Percentiles rank a stretch among this genome's conserved stretches.
These are phyloP conservation scores for Dascyllus trimaculatus DNA, from an alignment of 2,113 vertebrate genomes.

Conservation along the genomic window DNA sequence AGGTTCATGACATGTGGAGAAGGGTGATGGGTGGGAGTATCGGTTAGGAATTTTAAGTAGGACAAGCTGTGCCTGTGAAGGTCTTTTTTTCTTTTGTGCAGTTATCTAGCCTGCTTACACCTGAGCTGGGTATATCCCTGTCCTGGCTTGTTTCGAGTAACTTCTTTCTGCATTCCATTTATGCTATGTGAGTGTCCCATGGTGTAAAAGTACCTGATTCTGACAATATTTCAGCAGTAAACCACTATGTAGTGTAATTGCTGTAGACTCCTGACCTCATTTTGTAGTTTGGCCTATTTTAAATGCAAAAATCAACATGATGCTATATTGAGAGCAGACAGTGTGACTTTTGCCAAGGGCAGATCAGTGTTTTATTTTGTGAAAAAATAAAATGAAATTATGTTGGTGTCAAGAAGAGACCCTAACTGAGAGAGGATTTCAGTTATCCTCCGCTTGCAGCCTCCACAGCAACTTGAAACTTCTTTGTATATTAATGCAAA, in stretches of 20 bases:
- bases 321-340: not conserved
- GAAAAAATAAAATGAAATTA: not conserved
- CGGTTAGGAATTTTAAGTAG: slow-evolving; percentile 40
- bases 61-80: slow-evolving; percentile 10
- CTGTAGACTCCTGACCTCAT: not conserved
- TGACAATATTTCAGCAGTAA: not conserved
- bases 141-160: slow-evolving; percentile 38
- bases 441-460: not conserved
- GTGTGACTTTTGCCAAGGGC: not conserved
- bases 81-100: not conserved
- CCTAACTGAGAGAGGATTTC: not conserved
- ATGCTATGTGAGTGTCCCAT: not conserved
- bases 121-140: slow-evolving; percentile 31
- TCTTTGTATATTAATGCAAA: not conserved
- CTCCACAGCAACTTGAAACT: not conserved
- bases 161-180: slow-evolving; percentile 30
- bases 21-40: not conserved
- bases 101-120: slow-evolving; percentile 26
- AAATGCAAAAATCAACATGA: not conserved
- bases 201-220: not conserved
- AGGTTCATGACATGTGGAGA: slow-evolving; percentile 3
- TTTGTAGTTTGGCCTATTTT: slow-evolving; percentile 21
- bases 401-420: not conserved
- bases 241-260: not conserved
- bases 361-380: not conserved